A percentile compares a stretch with the other conserved stretches of the same genome.
These are phyloP conservation scores for Dryadula phaetusa DNA, from an alignment of 2,888 invertebrate genomes.

Conservation along the genomic window DNA sequence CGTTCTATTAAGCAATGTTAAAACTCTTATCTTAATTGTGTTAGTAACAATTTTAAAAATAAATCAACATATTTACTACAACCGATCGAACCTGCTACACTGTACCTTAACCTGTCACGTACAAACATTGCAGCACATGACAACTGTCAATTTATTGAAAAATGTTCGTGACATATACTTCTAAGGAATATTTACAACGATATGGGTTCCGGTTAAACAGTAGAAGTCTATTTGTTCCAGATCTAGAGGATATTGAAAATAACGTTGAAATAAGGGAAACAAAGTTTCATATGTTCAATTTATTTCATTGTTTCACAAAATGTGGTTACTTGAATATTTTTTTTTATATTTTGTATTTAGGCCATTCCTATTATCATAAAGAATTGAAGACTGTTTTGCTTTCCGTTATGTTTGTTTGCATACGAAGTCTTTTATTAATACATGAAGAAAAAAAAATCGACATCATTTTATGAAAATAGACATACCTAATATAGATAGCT, in stretches of 20 bases:
- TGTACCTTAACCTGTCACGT: background rate
- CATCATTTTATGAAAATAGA: no score
- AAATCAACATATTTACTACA: no score
- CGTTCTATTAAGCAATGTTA: no score
- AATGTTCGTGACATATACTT: background rate
- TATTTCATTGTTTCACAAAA: background rate
- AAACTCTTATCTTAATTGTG: no score
- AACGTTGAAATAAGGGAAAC: background rate
- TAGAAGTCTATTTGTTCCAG: background rate
- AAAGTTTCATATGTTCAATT: background rate
- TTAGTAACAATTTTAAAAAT: no score
- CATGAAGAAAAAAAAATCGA: no score
- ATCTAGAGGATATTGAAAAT: slow-evolving; percentile 10
- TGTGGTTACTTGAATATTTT: background rate
- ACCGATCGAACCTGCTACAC: background rate
- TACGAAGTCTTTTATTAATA: no score
- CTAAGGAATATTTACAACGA: slow-evolving; percentile 3
- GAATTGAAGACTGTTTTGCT: no score
- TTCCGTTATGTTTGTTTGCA: no score
- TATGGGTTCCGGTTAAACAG: background rate
- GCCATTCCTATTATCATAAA: no score
- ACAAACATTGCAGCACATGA: background rate
- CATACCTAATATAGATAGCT: no score
- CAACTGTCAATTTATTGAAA: background rate
- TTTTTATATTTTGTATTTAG: no score